Base-by-base conservation (phyloP, 1,140 invertebrate genomes). In the Papilio dardanus region DNA sequence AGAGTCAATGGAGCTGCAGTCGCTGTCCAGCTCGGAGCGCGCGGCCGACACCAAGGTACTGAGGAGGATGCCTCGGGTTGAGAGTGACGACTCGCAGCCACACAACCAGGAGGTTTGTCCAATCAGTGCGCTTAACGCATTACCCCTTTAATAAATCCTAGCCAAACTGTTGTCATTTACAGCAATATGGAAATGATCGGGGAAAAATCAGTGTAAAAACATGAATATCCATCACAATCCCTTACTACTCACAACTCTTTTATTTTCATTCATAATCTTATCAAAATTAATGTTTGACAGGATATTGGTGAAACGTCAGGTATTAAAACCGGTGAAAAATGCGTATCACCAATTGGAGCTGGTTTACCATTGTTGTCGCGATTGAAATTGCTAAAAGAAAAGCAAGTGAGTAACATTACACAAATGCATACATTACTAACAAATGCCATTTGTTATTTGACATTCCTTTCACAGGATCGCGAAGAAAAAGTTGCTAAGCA, bases 331-430 rank as follows among this genome's bases (percentile, higher is more conserved):
- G 77, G 92, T 84, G 89, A 96, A 89, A 94, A 94, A 87, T 87
- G 94, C 71, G 86, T 94, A 79, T 96, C 97, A 62, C 96, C 97
- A 0, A 94, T 98, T 35, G 97, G 97, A 6, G 96, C 97, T 0
- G 97, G 97, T 0, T 90, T 98, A n/a, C 97, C 97, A 0, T 89
- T 98, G 4, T 91, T 98, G 1, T 94, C 96, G 19, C 92, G 97
- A 68, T 89, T 98, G 7, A 96, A 97, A 81, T 89, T 98, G 8
- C 93, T 98, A 0, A 97, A 97, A 84, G 97, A 98, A 84, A 97
- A 97, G 88, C 97, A 98, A 89, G 97, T 97, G 65, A 93, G 42
- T 35, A 46, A 62, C 21, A 21, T 14, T 42, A 4, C 35, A 73
- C 14, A 37, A 37, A 8, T 37, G 35, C 35, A 37, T 12, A 35